Evolutionary conservation across 2,797 vertebrate species (phyloP).

Genomic region (Bradypus variegatus): DNA sequence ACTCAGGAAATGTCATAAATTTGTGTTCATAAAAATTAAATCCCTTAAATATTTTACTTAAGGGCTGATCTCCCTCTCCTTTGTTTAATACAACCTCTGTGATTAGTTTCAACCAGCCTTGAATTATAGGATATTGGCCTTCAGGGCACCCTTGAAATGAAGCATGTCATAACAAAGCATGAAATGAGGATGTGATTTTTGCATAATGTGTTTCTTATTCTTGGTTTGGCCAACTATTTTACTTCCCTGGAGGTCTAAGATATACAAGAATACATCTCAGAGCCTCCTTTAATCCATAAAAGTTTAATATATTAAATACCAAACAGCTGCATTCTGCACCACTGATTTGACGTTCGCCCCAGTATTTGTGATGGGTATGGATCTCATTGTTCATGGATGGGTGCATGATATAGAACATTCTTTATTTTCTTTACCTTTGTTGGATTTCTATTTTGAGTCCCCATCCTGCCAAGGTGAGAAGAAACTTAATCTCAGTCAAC

Average conservation of each 20-base stretch:
- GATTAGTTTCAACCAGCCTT: not conserved
- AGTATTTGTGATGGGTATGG: fast-evolving
- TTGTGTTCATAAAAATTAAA: not conserved
- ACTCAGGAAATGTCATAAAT: not conserved
- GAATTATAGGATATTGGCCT: not conserved
- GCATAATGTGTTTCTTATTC: not conserved
- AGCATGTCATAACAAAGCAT: conserved; percentile 33
- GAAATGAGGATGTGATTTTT: not conserved
- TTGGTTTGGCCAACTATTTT: not conserved
- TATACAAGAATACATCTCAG: not conserved
- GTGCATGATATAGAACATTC: not conserved
- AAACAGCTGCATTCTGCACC: not conserved
- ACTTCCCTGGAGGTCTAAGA: not conserved
- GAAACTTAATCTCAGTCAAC: not conserved
- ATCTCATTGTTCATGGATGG: too few relatives aligned
- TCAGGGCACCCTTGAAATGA: not conserved
- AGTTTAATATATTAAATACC: fast-evolving
- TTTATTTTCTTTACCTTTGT: not conserved
- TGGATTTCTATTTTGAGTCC: not conserved
- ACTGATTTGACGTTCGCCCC: fast-evolving
- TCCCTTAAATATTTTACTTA: not conserved
- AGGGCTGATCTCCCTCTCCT: not conserved
- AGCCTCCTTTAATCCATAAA: not conserved
- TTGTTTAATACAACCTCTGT: not conserved
- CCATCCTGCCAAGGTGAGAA: not conserved